These are phyloP conservation scores for Acanthosepion esculentum DNA, from an alignment of 2,888 invertebrate genomes.

Conservation along the genomic window DNA sequence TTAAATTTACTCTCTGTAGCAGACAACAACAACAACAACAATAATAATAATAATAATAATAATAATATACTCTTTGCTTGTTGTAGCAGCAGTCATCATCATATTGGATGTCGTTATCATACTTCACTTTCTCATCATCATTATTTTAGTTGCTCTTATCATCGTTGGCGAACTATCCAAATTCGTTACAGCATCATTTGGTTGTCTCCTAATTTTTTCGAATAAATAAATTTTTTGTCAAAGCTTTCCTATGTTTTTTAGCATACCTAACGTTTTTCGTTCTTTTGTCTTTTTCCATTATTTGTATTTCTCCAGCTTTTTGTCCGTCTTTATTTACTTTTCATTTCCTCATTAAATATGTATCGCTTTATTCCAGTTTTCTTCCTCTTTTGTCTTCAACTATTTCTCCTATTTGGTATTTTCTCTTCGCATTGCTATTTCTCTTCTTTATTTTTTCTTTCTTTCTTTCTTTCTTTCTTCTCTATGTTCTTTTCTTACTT, in stretches of 20 bases:
- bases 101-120: too few relatives aligned
- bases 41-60: too few relatives aligned
- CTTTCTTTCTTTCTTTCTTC: too few relatives aligned
- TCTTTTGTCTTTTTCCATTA: conserved; percentile 35
- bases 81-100: too few relatives aligned
- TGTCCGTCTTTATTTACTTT: neutral
- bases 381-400: conserved; percentile 10
- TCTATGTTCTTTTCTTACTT: neutral
- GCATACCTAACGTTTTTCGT: neutral
- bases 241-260: neutral
- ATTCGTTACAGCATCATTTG: neutral
- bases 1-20: too few relatives aligned
- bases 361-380: conserved; percentile 42
- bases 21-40: too few relatives aligned
- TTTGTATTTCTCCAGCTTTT: neutral
- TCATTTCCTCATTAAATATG: neutral
- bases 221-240: neutral
- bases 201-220: conserved; percentile 48
- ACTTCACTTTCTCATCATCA: too few relatives aligned
- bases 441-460: neutral
- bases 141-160: too few relatives aligned
- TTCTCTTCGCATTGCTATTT: neutral
- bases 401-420: neutral
- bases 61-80: too few relatives aligned
- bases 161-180: too few relatives aligned